Evolutionary conservation across 2,113 vertebrate genomes (phyloP).

Genomic region (Chlorodrepanis virens): DNA sequence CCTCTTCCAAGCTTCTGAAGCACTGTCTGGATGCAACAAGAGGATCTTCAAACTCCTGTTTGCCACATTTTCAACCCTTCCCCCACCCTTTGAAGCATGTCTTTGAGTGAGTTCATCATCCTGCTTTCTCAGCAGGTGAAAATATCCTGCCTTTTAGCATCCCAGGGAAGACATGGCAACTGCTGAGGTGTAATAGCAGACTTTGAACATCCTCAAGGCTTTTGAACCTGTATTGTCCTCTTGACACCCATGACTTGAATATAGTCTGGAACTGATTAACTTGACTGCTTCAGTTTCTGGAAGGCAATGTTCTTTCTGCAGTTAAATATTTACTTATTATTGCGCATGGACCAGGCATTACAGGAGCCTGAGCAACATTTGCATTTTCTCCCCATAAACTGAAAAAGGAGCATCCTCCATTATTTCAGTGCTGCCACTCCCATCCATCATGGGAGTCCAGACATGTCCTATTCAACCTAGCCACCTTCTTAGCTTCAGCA

Average conservation of each 20-base stretch:
- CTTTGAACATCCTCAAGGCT: constrained; percentile 42
- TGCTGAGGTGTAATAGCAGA: background rate
- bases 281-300: background rate
- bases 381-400: background rate
- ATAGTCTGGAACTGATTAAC: constrained; percentile 62
- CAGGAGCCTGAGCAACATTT: background rate
- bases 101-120: background rate
- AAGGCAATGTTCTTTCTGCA: constrained; percentile 51
- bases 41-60: background rate
- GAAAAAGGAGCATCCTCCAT: background rate
- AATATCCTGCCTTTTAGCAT: background rate
- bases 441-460: background rate
- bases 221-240: constrained; percentile 41
- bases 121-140: background rate
- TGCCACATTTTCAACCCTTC: background rate
- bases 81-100: background rate
- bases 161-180: background rate
- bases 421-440: background rate
- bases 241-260: constrained; percentile 8
- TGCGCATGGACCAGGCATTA: background rate
- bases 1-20: background rate
- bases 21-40: background rate
- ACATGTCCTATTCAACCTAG: background rate
- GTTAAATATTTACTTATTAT: constrained; percentile 67
- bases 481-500: background rate